Evolutionary conservation across 2,797 vertebrate species (phyloP).

Genomic region (Choloepus didactylus): DNA sequence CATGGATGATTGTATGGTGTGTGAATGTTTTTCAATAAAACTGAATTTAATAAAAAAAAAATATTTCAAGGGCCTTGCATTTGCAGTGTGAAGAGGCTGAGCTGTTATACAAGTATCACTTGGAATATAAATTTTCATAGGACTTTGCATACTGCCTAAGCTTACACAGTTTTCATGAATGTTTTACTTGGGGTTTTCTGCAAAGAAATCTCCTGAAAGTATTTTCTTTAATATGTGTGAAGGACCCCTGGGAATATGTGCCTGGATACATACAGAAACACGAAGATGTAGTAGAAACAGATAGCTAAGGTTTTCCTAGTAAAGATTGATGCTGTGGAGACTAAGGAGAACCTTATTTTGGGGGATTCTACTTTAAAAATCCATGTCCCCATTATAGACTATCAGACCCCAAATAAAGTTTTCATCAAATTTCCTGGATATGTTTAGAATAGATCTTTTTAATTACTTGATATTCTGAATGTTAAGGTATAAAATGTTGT

Average conservation of each 20-base stretch:
- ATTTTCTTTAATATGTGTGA: background rate
- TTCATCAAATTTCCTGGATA: background rate
- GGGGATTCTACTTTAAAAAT: conserved; percentile 16
- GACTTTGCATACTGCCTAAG: background rate
- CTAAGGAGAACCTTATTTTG: background rate
- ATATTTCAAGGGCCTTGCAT: conserved; percentile 17
- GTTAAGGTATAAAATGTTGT: background rate
- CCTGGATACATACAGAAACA: background rate
- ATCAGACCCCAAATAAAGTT: background rate
- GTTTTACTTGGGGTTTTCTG: conserved; percentile 62
- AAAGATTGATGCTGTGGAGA: background rate
- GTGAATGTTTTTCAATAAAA: too few relatives aligned
- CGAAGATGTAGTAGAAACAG: background rate
- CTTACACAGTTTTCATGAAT: conserved; percentile 16
- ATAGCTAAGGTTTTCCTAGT: background rate
- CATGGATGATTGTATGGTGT: too few relatives aligned
- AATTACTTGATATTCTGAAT: background rate
- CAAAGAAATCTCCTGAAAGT: conserved; percentile 1
- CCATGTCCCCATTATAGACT: background rate
- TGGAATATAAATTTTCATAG: conserved; percentile 52
- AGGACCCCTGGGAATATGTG: background rate
- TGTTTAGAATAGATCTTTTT: conserved; percentile 3
- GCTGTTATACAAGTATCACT: conserved; percentile 4
- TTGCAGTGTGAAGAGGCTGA: background rate
- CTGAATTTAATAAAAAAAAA: background rate